Base-by-base conservation (phyloP, 2,888 invertebrate genomes). In the Hirtodrosophila confusa region DNA sequence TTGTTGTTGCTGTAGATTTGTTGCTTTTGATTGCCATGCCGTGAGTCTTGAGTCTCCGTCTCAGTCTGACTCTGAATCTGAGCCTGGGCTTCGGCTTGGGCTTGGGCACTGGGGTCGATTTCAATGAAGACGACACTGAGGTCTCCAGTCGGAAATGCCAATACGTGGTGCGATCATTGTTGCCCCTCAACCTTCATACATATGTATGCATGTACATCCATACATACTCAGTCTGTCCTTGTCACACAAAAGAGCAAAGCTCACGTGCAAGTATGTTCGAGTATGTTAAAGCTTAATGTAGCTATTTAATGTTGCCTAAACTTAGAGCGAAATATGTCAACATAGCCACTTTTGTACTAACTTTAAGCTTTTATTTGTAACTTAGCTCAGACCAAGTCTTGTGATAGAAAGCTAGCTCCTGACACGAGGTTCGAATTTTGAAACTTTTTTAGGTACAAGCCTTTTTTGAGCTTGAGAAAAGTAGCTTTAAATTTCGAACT, bases 1-100 rank as follows among this genome's bases (percentile, higher is more conserved):
- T 84, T 88, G 87, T 71, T 78, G 86, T 69, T 75, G 86, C 66
- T 87, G 85, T 67, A 78, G 76, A 85, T 82, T 85, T 85, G 66
- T 75, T 86, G 66, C 67, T 66, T 82, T 85, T 86, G 82, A 86
- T 83, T 82, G 88, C 76, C 64, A 44, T 71, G 64, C 71, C 85
- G 78, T 86, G 82, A 74, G 29, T 43, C 10, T 10, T n/a, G 24
- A 41, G 54, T 50, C 61, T 40, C 37, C 6, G 27, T 17, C 17
- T 17, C 17, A 24, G 37, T 58, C 48, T 49, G 31, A 35, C 12
- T 56, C 37, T 40, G 50, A 62, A 36, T 17, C 58, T 50, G 55
- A 62, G 60, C 55, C 35, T 54, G 55, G 11, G 37, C 37, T 40
- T 57, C 23, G 44, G 37, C 23, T 23, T 48, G 36, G 9, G 31